Conservation (phyloP, 2,113 vertebrate species). For the Cochlearius cochlearius region DNA sequence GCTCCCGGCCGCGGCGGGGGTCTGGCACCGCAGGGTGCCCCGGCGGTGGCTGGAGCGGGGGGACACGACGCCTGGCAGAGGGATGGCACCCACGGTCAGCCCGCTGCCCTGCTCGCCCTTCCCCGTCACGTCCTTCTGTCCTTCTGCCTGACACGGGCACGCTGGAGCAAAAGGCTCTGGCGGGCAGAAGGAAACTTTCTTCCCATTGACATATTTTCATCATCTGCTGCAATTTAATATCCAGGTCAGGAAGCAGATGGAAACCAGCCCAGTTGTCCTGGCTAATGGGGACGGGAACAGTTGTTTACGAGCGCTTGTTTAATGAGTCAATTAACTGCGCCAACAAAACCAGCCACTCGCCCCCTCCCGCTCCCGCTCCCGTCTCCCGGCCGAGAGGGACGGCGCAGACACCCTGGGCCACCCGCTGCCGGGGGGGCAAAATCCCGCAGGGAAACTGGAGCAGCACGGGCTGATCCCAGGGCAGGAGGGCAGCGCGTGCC, state of each 20-base stretch:
- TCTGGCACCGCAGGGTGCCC: not conserved
- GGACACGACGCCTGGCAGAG: not conserved
- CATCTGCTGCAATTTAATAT: not conserved
- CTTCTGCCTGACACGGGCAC: not conserved
- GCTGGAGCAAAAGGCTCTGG: not conserved
- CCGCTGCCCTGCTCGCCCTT: not conserved
- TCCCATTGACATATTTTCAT: not conserved
- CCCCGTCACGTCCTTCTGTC: rapidly evolving
- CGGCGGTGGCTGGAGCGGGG: rapidly evolving
- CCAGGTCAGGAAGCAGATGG: constrained; percentile 56
- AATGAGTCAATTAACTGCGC: not conserved
- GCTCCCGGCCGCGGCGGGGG: rapidly evolving
- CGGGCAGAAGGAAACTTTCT: not conserved
- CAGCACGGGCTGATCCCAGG: not conserved
- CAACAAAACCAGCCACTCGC: not conserved
- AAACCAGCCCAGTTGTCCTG: not conserved
- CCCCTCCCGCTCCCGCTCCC: not conserved
- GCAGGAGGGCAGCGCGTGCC: too few species aligned
- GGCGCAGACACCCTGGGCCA: not conserved
- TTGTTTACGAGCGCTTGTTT: not conserved
- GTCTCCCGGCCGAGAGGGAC: not conserved
- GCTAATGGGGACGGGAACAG: not conserved
- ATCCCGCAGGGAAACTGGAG: not conserved
- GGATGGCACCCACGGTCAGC: rapidly evolving
- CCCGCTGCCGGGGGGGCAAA: rapidly evolving